phyloP scores from a whole-genome alignment of 2,797 vertebrate species.

The Meriones psammophilus region DNA sequence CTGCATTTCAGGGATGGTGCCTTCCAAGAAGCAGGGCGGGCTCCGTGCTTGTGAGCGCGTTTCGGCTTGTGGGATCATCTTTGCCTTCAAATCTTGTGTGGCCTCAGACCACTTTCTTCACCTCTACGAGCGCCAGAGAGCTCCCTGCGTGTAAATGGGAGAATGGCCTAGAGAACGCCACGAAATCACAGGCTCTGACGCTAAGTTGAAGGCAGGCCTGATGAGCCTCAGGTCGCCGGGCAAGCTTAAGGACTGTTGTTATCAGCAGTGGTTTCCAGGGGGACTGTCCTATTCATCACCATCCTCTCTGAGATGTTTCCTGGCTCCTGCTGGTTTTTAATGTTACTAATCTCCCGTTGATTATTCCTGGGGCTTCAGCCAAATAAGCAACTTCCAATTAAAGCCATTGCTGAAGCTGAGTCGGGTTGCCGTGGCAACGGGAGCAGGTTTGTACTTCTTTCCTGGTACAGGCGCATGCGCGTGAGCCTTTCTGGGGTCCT shows the following conservation, averaged over 20 bases:
- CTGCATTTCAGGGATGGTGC: fast-evolving
- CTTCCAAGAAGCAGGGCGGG: background rate
- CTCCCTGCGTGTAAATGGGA: background rate
- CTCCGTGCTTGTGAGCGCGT: fast-evolving
- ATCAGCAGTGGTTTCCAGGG: conserved; percentile 60
- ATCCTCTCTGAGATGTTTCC: conserved; percentile 66
- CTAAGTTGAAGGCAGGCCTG: background rate
- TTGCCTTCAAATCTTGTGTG: background rate
- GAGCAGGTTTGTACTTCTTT: conserved; percentile 64
- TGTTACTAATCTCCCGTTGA: conserved; percentile 89
- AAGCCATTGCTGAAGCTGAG: conserved; percentile 80
- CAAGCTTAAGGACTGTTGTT: fast-evolving
- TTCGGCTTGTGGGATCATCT: background rate
- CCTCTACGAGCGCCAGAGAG: background rate
- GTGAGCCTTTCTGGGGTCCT: conserved; percentile 20
- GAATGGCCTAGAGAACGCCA: background rate
- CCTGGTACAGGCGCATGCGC: background rate
- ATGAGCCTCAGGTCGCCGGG: fast-evolving
- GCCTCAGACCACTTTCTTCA: background rate
- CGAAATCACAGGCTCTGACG: fast-evolving
- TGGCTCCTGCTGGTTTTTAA: conserved; percentile 86
- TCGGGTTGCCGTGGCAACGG: conserved; percentile 86
- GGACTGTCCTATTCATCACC: conserved; percentile 82
- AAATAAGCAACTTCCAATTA: conserved; percentile 88
- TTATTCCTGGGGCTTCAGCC: conserved; percentile 88